phyloP scores from a whole-genome alignment of 2,888 invertebrate genomes.

The Minunthozetes semirufus region DNA sequence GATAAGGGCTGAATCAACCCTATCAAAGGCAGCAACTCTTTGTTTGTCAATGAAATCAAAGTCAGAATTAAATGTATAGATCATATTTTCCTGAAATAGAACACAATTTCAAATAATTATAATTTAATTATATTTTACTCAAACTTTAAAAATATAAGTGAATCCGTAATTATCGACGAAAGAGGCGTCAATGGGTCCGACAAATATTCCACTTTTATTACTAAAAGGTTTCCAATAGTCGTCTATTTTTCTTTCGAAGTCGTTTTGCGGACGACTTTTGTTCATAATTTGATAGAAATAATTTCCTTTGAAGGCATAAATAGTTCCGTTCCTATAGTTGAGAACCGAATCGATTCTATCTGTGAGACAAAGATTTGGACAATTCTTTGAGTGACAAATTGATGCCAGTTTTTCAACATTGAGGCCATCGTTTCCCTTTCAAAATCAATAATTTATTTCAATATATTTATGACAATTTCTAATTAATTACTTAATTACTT shows the following conservation, averaged over 20 bases:
- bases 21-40: no score
- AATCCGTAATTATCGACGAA: background rate
- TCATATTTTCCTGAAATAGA: background rate
- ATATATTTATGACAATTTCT: background rate
- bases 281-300: conserved; percentile 5
- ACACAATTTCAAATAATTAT: background rate
- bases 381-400: conserved; percentile 3
- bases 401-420: background rate
- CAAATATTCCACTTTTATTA: background rate
- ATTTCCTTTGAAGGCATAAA: conserved; percentile 22
- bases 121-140: background rate
- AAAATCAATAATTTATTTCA: background rate
- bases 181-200: background rate
- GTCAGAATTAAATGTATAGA: background rate
- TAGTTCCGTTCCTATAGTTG: conserved; percentile 2
- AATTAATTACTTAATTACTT: no score
- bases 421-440: background rate
- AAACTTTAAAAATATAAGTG: conserved; percentile 12
- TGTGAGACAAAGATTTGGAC: background rate
- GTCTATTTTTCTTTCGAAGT: background rate
- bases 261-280: background rate
- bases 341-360: background rate
- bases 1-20: no score
- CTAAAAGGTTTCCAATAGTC: background rate
- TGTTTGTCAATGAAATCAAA: no score